Evolutionary conservation across 2,113 vertebrate genomes (phyloP).

Genomic region (Ginglymostoma cirratum): DNA sequence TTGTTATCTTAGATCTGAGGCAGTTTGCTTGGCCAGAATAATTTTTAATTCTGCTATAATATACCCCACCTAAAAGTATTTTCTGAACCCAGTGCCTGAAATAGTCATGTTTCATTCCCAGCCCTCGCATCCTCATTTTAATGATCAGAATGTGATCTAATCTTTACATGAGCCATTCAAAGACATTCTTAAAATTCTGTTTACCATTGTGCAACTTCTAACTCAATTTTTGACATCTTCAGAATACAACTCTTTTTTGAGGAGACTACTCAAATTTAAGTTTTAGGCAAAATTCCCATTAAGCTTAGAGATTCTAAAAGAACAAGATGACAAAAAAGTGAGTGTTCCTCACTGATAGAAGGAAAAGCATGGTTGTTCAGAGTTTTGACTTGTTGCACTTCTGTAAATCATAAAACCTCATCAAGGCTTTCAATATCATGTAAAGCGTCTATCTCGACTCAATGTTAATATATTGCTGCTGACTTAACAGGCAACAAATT

Average conservation of each 20-base stretch:
- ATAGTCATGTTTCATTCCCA: background rate
- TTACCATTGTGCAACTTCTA: background rate
- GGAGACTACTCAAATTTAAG: background rate
- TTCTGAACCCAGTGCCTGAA: background rate
- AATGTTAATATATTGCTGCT: background rate
- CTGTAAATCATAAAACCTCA: background rate
- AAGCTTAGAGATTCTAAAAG: background rate
- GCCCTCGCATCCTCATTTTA: background rate
- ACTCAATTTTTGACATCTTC: background rate
- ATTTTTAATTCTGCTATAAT: background rate
- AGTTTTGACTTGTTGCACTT: background rate
- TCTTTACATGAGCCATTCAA: background rate
- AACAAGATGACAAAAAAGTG: background rate
- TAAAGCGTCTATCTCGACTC: background rate
- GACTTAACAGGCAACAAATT: background rate
- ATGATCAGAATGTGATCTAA: background rate
- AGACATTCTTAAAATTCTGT: background rate
- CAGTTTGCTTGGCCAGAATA: background rate
- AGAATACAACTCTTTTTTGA: background rate
- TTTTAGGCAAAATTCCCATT: background rate
- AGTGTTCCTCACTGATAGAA: background rate
- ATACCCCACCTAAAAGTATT: background rate
- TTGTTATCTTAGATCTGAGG: background rate
- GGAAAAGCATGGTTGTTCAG: background rate
- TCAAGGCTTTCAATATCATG: background rate